A percentile compares a stretch with the other conserved stretches of the same genome.
Evolutionary conservation across 2,113 vertebrate genomes (phyloP).

Genomic region (Oceanites oceanicus): DNA sequence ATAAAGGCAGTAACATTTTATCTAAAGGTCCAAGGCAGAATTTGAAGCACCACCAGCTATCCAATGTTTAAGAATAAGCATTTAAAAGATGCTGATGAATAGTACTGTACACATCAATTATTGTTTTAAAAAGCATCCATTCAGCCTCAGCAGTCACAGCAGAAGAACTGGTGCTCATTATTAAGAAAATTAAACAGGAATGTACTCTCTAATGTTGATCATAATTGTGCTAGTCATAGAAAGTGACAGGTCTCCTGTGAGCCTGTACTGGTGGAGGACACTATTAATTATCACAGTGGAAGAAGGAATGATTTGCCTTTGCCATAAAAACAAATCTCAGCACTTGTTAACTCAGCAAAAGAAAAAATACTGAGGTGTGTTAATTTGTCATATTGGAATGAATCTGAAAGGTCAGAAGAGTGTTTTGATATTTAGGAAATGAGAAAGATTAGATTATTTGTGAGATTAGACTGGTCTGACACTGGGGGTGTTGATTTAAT

Average conservation of each 20-base stretch:
- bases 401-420: not conserved
- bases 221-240: not conserved
- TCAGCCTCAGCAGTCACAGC: not conserved
- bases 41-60: not conserved
- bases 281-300: constrained; percentile 15
- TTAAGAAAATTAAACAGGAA: not conserved
- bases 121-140: not conserved
- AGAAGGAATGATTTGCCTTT: not conserved
- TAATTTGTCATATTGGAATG: not conserved
- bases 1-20: not conserved
- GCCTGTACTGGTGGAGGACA: not conserved
- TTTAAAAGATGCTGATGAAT: not conserved
- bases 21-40: not conserved
- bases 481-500: not conserved
- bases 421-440: not conserved
- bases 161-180: not conserved
- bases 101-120: not conserved
- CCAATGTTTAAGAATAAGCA: not conserved
- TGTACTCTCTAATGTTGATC: not conserved
- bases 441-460: not conserved
- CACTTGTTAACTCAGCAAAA: not conserved
- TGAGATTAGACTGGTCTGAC: not conserved
- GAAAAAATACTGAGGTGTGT: not conserved
- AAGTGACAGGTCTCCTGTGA: not conserved
- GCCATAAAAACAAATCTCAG: not conserved